Evolutionary conservation across 1,140 invertebrate genomes (phyloP).

Genomic region (Anastatus disparis): DNA sequence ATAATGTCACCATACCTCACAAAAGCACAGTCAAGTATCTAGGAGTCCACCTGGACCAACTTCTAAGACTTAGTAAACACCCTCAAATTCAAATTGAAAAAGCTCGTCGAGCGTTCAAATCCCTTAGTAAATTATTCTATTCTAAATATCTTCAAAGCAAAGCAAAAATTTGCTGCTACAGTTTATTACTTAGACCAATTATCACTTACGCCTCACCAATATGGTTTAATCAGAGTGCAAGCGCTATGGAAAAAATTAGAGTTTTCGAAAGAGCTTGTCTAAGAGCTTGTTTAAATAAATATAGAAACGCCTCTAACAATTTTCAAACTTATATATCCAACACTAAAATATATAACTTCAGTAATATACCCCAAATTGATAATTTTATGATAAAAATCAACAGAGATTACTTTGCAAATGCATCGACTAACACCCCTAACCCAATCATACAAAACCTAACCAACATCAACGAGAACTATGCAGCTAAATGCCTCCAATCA

Average conservation of each 20-base stretch:
- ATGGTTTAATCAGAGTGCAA: constrained; percentile 43
- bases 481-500: too few species aligned
- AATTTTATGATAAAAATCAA: constrained; percentile 43
- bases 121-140: constrained; percentile 36
- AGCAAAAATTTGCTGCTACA: constrained; percentile 46
- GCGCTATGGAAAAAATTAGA: constrained; percentile 44
- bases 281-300: constrained; percentile 39
- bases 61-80: constrained; percentile 36
- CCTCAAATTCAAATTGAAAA: constrained; percentile 34
- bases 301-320: constrained; percentile 30
- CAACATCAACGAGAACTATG: neutral
- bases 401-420: too few species aligned
- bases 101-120: constrained; percentile 42
- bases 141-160: constrained; percentile 31
- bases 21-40: too few species aligned
- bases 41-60: constrained; percentile 37
- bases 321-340: constrained; percentile 36
- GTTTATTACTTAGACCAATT: constrained; percentile 43
- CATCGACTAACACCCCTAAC: too few species aligned
- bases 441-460: neutral
- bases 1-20: constrained; percentile 22
- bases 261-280: constrained; percentile 44
- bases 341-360: constrained; percentile 39
- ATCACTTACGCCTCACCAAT: constrained; percentile 43
- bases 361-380: too few species aligned